Base-by-base conservation (phyloP, 2,113 vertebrate species). In the Scytalopus superciliaris region DNA sequence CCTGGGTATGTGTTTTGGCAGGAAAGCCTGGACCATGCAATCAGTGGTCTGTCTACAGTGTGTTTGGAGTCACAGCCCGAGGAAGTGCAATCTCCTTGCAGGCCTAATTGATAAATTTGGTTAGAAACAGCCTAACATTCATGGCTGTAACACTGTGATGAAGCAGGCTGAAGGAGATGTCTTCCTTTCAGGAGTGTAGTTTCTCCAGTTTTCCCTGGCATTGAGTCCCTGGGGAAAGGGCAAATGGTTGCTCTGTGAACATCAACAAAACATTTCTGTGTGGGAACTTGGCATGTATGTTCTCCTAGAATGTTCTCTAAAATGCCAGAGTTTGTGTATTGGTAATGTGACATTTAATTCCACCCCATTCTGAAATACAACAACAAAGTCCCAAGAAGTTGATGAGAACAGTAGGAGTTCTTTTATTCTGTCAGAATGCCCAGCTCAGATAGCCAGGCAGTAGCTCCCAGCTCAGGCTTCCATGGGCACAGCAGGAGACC, bases 171-270 rank as follows among this genome's bases (percentile, higher is more conserved):
- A 89, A 67, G 64, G 72, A 59, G 45, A 6, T 25, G 27, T 33
- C 72, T 50, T 89, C n/a, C 63, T 49, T 81, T 76, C 33, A 4
- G 0, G 1, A 76, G 44, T 0, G 0, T 27, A 22, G 35, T 69
- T 87, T 80, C 42, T 75, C 9, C 50, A 33, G 33, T 72, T 84
- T 59, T 78, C 77, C 27, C 14, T 68, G 23, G 14, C 4, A 0
- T 52, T 72, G 68, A 81, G 49, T 89, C 63, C 14, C 14, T 76
- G 55, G 45, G 25, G 47, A 91, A n/a, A 84, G 33, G 56, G 82
- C 30, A 0, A 87, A 47, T 21, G 33, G 37, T 50, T 84, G 55
- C n/a, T 85, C 68, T 70, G 27, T 44, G 27, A 78, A 24, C 52
- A 60, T 35, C 62, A 84, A 10, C 27, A 13, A 42, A 59, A 66